Conservation (phyloP, 2,797 vertebrate species). For the Gallinago stenura region DNA sequence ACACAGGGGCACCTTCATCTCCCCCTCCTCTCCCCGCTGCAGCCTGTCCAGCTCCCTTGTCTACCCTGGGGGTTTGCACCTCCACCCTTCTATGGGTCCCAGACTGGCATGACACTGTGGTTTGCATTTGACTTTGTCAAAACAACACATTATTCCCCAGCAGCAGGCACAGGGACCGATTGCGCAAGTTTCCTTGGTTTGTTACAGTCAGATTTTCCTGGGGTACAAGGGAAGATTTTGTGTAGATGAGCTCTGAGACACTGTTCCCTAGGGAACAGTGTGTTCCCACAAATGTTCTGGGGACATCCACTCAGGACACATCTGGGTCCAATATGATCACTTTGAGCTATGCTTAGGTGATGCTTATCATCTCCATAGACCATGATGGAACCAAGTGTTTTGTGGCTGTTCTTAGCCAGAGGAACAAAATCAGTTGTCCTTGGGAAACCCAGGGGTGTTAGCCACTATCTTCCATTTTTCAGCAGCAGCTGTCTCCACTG, state of each 20-base stretch:
- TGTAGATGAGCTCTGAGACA: neutral
- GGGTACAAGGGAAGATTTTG: neutral
- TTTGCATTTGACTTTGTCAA: constrained; percentile 2
- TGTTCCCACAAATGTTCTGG: neutral
- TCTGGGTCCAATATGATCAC: neutral
- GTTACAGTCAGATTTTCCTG: neutral
- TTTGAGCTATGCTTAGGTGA: neutral
- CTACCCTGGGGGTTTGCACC: neutral
- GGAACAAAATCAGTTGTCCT: accelerated
- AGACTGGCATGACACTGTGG: neutral
- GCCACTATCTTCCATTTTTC: neutral
- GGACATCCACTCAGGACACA: neutral
- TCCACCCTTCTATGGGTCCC: neutral
- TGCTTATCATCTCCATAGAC: neutral
- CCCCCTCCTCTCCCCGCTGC: neutral
- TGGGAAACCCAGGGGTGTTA: neutral
- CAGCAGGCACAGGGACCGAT: neutral
- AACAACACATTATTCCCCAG: neutral
- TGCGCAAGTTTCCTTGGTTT: neutral
- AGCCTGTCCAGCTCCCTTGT: neutral
- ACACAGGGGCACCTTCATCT: neutral
- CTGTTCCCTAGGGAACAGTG: neutral
- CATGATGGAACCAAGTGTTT: neutral
- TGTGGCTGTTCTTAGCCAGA: neutral
- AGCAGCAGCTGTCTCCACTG: neutral